Percentiles rank a stretch among this genome's conserved stretches.
Evolutionary conservation across 2,888 invertebrate species (phyloP).

Genomic region (Allacma fusca): DNA sequence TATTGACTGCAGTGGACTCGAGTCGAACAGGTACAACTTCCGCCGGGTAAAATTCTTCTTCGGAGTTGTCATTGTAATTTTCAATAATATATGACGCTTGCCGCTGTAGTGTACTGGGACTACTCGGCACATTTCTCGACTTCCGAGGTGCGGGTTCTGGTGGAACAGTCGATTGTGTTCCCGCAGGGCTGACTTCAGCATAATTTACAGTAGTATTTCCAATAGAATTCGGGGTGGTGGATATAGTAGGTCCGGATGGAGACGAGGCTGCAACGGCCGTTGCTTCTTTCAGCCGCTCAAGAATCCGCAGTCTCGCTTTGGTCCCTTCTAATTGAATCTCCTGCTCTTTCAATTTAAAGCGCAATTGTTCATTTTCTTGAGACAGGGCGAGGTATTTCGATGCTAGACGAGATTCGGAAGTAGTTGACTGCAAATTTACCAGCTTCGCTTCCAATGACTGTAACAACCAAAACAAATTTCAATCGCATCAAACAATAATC

Average conservation of each 20-base stretch:
- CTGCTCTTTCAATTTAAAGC: slow-evolving; percentile 59
- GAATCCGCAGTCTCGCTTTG: slow-evolving; percentile 57
- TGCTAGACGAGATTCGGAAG: slow-evolving; percentile 44
- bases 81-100: slow-evolving; percentile 39
- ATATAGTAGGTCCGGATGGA: not conserved
- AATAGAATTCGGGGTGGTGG: not conserved
- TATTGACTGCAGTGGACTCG: slow-evolving; percentile 35
- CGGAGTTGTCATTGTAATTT: slow-evolving; percentile 8
- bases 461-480: slow-evolving; percentile 21
- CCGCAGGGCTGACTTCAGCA: not conserved
- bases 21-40: slow-evolving; percentile 31
- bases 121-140: slow-evolving; percentile 34
- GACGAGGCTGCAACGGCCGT: slow-evolving; percentile 28
- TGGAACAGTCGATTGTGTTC: not conserved
- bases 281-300: slow-evolving; percentile 51
- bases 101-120: slow-evolving; percentile 6
- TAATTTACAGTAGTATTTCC: not conserved
- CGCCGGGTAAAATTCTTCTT: slow-evolving; percentile 20
- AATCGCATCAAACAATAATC: not conserved
- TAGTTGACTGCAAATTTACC: slow-evolving; percentile 38
- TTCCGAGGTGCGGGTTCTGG: slow-evolving; percentile 42
- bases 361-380: slow-evolving; percentile 60
- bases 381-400: slow-evolving; percentile 50
- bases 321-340: slow-evolving; percentile 60
- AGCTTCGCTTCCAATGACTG: slow-evolving; percentile 46